A percentile compares a stretch with the other conserved stretches of the same genome.
Conservation (phyloP, 2,797 vertebrate species). For the Percopsis omiscomaycus region DNA sequence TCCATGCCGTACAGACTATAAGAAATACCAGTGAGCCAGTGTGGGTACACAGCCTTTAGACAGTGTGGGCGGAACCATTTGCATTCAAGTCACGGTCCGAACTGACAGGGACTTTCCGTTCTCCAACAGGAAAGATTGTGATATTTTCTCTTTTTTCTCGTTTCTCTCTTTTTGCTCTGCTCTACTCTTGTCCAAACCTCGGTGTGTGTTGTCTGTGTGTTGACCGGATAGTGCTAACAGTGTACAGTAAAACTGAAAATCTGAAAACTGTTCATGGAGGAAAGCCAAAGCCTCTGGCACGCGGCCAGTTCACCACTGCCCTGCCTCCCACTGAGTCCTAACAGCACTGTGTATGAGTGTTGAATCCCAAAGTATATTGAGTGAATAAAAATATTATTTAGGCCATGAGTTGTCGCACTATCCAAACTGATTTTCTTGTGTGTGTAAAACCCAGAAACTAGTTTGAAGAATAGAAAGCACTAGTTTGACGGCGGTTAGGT, state of each 20-base stretch:
- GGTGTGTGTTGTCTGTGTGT: conserved; percentile 25
- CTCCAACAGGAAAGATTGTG: conserved; percentile 25
- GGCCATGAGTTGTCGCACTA: background rate
- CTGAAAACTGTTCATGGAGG: background rate
- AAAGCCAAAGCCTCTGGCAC: conserved; percentile 36
- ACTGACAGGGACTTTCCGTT: conserved; percentile 54
- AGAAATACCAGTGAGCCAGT: conserved; percentile 9
- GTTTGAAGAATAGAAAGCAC: background rate
- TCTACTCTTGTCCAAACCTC: conserved; percentile 5
- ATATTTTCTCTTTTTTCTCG: conserved; percentile 7
- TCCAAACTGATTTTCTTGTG: background rate
- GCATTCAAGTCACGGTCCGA: conserved; percentile 55
- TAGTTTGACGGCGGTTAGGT: background rate
- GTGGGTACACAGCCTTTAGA: conserved; percentile 50
- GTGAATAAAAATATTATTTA: conserved; percentile 15
- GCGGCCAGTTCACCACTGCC: conserved; percentile 27
- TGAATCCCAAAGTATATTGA: conserved; percentile 12
- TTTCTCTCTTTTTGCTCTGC: background rate
- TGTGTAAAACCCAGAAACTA: background rate
- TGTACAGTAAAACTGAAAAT: too few relatives aligned
- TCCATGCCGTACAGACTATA: conserved; percentile 11
- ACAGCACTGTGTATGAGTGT: conserved; percentile 21
- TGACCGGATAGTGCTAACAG: background rate
- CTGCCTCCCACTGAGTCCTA: conserved; percentile 30
- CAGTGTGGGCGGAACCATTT: conserved; percentile 58